These are phyloP conservation scores for Cremastinae sp. DNA, from an alignment of 2,888 invertebrate genomes.

Conservation along the genomic window DNA sequence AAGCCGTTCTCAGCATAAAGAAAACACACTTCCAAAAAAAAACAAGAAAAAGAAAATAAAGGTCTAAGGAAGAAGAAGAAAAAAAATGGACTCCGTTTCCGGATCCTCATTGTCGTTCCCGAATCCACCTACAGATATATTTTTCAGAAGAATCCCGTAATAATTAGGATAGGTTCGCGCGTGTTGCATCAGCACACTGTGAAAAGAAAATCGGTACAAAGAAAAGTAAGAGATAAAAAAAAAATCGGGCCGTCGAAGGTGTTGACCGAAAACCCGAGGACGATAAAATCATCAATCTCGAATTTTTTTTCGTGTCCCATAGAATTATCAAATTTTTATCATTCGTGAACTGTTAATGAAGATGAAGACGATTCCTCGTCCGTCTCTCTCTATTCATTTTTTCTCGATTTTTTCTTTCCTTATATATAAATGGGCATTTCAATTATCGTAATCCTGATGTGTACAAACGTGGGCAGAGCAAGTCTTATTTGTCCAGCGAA, in stretches of 20 bases:
- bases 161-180: conserved; percentile 53
- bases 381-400: no score
- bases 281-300: conserved; percentile 34
- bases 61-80: conserved; percentile 12
- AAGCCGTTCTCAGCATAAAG: conserved; percentile 38
- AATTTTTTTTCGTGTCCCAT: background rate
- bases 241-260: conserved; percentile 22
- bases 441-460: conserved; percentile 4
- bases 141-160: conserved; percentile 58
- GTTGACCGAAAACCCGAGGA: conserved; percentile 19
- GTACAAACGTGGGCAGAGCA: background rate
- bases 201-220: conserved; percentile 9
- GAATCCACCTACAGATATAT: conserved; percentile 40
- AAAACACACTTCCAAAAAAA: conserved; percentile 15
- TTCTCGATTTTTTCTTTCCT: background rate
- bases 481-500: conserved; percentile 3
- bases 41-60: background rate
- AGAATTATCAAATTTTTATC: conserved; percentile 29
- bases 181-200: conserved; percentile 48
- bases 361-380: background rate
- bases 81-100: conserved; percentile 44
- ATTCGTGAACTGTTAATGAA: conserved; percentile 2
- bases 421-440: background rate
- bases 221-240: conserved; percentile 1
- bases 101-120: conserved; percentile 43